These are phyloP conservation scores for Heliangelus exortis DNA, from an alignment of 2,797 vertebrate genomes.

Conservation along the genomic window DNA sequence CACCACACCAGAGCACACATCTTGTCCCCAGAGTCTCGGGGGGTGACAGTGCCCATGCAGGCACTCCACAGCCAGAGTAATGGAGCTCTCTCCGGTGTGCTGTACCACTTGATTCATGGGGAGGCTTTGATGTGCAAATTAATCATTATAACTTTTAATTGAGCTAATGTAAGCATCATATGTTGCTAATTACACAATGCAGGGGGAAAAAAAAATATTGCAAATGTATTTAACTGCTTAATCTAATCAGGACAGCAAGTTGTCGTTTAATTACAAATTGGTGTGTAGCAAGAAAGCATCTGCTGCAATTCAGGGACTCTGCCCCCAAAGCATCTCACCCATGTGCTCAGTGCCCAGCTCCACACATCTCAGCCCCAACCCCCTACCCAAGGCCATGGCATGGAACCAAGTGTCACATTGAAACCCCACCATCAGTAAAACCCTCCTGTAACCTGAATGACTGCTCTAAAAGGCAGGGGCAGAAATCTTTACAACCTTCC, in stretches of 20 bases:
- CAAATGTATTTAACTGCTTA: slow-evolving; percentile 63
- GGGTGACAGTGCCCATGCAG: fast-evolving
- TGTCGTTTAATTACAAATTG: slow-evolving; percentile 66
- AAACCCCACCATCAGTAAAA: fast-evolving
- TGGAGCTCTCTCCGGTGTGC: neutral
- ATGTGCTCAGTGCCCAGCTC: fast-evolving
- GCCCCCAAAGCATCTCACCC: neutral
- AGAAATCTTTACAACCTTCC: neutral
- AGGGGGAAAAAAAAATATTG: neutral
- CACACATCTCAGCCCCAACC: neutral
- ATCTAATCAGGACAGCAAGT: slow-evolving; percentile 62
- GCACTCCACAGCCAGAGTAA: neutral
- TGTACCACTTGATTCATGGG: slow-evolving; percentile 15
- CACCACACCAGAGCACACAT: fast-evolving
- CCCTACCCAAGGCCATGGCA: neutral
- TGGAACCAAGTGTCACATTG: fast-evolving
- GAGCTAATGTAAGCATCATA: slow-evolving; percentile 60
- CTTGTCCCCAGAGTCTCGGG: neutral
- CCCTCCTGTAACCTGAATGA: neutral
- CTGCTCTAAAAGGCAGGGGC: fast-evolving
- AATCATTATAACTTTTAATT: slow-evolving; percentile 70
- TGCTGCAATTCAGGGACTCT: neutral
- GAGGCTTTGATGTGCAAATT: slow-evolving; percentile 53
- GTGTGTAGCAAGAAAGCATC: slow-evolving; percentile 28
- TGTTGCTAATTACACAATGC: slow-evolving; percentile 68